phyloP scores from a whole-genome alignment of 2,113 vertebrate genomes.

The Sapajus apella region DNA sequence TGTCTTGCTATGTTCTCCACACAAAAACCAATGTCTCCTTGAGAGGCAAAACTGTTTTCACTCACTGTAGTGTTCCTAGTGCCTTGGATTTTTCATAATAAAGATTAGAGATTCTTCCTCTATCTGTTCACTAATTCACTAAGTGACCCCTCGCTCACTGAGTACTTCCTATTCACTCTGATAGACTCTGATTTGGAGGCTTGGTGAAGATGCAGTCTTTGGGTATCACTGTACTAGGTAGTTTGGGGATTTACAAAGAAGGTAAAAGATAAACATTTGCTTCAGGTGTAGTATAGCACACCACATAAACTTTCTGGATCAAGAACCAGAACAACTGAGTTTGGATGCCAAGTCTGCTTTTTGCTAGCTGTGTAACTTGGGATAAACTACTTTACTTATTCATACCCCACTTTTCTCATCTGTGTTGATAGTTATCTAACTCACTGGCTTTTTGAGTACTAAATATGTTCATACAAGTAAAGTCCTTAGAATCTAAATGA shows the following conservation, averaged over 20 bases:
- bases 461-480: neutral
- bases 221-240: neutral
- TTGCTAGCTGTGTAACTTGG: neutral
- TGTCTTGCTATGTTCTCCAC: neutral
- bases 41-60: neutral
- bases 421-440: neutral
- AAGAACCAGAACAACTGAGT: neutral
- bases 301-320: fast-evolving
- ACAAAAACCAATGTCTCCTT: neutral
- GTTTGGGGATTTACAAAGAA: neutral
- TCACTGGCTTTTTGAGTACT: neutral
- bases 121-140: neutral
- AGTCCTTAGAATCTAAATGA: neutral
- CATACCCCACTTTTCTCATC: neutral
- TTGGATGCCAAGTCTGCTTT: neutral
- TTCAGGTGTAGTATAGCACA: neutral
- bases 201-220: neutral
- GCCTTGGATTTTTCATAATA: neutral
- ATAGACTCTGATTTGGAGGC: neutral
- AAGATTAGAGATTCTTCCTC: neutral
- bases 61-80: neutral
- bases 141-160: neutral
- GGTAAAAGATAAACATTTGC: neutral
- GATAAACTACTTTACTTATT: neutral
- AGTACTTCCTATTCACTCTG: neutral